A percentile compares a stretch with the other conserved stretches of the same genome.
These are phyloP conservation scores for Indicator maculatus DNA, from an alignment of 2,113 vertebrate genomes.

Conservation along the genomic window DNA sequence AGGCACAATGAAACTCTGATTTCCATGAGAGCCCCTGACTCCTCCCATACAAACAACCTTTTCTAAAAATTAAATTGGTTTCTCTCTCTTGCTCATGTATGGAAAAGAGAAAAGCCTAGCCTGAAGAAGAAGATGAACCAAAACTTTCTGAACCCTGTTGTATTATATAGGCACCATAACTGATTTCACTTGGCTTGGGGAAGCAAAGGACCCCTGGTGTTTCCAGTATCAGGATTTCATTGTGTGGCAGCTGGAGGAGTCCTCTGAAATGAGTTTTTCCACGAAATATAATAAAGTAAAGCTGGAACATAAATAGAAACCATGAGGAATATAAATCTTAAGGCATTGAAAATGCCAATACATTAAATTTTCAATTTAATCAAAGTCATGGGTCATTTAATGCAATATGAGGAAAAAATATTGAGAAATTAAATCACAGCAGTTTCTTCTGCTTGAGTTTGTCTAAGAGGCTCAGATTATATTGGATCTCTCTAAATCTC, in stretches of 20 bases:
- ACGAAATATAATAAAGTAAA: conserved; percentile 20
- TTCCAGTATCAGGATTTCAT: neutral
- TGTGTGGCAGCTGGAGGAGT: neutral
- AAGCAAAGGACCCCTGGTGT: neutral
- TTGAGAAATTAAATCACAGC: neutral
- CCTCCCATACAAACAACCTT: neutral
- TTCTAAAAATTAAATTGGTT: neutral
- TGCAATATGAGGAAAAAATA: conserved; percentile 52
- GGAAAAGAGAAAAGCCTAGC: neutral
- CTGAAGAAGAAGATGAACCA: neutral
- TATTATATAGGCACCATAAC: neutral
- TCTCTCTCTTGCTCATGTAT: neutral
- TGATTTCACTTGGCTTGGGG: neutral
- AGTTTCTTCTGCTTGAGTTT: neutral
- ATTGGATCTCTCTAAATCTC: neutral
- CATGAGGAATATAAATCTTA: conserved; percentile 39
- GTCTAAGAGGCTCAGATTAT: neutral
- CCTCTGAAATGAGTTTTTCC: conserved; percentile 14
- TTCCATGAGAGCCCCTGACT: neutral
- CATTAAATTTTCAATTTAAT: conserved; percentile 68
- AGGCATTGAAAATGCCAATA: conserved; percentile 20
- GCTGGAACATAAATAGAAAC: conserved; percentile 37
- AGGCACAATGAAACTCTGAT: neutral
- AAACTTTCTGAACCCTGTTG: neutral
- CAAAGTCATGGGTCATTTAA: conserved; percentile 54